Evolutionary conservation across 2,888 invertebrate genomes (phyloP).

Genomic region (Ceramica pisi): DNA sequence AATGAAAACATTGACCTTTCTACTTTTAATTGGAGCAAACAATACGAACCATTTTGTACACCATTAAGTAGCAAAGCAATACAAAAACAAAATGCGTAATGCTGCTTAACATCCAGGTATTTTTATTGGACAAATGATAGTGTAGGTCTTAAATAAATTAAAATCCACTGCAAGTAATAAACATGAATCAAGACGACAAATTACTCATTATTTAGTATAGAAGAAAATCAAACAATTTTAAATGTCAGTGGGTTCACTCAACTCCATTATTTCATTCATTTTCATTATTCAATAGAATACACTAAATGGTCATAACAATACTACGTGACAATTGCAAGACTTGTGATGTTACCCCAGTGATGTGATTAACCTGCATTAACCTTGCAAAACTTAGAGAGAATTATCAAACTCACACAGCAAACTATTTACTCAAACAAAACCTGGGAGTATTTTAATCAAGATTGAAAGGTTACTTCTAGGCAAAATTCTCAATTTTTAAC

Average conservation of each 20-base stretch:
- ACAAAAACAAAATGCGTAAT: neutral
- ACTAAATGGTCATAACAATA: slow-evolving; percentile 30
- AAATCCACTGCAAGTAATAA: neutral
- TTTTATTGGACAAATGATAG: neutral
- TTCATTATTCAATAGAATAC: slow-evolving; percentile 30
- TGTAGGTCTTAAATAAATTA: neutral
- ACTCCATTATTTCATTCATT: slow-evolving; percentile 31
- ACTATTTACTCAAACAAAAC: neutral
- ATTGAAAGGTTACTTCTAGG: too few relatives aligned
- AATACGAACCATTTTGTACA: too few relatives aligned
- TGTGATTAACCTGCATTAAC: neutral
- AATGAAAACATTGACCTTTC: too few relatives aligned
- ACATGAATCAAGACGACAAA: slow-evolving; percentile 5
- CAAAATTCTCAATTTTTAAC: too few relatives aligned
- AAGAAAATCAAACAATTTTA: neutral
- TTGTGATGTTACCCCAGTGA: slow-evolving; percentile 13
- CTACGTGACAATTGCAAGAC: slow-evolving; percentile 33
- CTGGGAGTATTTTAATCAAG: too few relatives aligned
- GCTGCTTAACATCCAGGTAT: too few relatives aligned
- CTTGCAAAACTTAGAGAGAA: neutral
- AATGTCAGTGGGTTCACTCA: slow-evolving; percentile 21
- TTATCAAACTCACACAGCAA: neutral
- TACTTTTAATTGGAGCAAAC: too few relatives aligned
- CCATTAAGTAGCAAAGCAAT: too few relatives aligned
- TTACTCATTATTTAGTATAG: neutral